Conservation (phyloP, 2,113 vertebrate species). For the Megaceryle maxima region DNA sequence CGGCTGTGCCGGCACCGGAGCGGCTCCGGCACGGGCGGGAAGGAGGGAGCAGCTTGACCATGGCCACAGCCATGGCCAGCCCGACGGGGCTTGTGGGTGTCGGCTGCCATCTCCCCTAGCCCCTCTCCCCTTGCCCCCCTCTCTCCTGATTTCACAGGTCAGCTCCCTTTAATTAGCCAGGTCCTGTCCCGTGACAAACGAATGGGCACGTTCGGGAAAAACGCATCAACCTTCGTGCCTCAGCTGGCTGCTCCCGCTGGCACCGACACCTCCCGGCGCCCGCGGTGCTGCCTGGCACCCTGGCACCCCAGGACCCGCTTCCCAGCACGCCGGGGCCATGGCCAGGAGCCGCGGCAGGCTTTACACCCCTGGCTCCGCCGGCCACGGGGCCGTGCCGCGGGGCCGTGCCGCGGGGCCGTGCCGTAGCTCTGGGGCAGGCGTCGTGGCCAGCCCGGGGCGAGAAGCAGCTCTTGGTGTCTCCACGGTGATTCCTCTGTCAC, state of each 20-base stretch:
- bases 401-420: too few relatives aligned
- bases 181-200: background rate
- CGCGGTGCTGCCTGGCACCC: accelerated
- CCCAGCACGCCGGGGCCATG: background rate
- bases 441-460: accelerated
- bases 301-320: background rate
- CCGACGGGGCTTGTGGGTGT: background rate
- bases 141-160: slow-evolving; percentile 67
- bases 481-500: accelerated
- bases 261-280: background rate
- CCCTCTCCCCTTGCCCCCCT: background rate
- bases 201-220: slow-evolving; percentile 29
- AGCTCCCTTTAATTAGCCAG: slow-evolving; percentile 56
- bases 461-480: background rate
- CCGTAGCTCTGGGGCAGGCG: too few relatives aligned
- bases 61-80: background rate
- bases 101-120: background rate
- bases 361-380: background rate
- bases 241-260: background rate
- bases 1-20: background rate
- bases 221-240: slow-evolving; percentile 59
- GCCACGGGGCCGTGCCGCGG: too few relatives aligned
- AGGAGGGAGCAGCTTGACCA: background rate
- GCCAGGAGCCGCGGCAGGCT: background rate
- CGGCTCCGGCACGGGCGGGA: accelerated